Evolutionary conservation across 2,113 vertebrate genomes (phyloP).

Genomic region (Xerus inauris): DNA sequence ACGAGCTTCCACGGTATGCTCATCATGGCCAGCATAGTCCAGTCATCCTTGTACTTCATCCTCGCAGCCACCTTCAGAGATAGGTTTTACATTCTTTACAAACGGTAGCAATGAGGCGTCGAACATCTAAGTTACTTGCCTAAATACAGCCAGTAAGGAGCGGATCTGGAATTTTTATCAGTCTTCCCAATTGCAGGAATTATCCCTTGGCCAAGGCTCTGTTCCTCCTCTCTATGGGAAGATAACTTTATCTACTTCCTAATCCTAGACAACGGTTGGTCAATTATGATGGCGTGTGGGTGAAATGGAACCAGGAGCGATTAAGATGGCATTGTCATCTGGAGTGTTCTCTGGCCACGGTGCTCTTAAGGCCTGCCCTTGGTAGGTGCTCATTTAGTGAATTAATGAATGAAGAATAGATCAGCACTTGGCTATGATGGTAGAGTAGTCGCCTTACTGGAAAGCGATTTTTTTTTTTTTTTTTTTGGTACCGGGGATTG

Average conservation of each 20-base stretch:
- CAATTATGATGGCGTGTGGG: neutral
- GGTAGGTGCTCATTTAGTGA: neutral
- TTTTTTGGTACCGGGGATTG: no score
- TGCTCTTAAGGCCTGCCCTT: neutral
- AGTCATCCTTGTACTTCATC: neutral
- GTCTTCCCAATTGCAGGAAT: neutral
- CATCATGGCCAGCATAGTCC: accelerated
- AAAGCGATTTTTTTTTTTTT: no score
- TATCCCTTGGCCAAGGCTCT: neutral
- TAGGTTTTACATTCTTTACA: neutral
- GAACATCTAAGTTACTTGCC: neutral
- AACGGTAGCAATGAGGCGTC: neutral
- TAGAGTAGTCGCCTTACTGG: accelerated
- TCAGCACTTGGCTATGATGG: accelerated
- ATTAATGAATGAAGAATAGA: neutral
- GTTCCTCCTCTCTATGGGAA: neutral
- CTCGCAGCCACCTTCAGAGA: neutral
- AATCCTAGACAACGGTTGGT: neutral
- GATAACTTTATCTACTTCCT: neutral
- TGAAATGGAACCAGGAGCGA: neutral
- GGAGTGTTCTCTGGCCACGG: neutral
- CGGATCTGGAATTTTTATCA: neutral
- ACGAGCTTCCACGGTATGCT: accelerated
- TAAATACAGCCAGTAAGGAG: neutral
- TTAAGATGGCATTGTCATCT: neutral